phyloP scores from a whole-genome alignment of 2,888 invertebrate genomes.

The Bimastos eiseni region DNA sequence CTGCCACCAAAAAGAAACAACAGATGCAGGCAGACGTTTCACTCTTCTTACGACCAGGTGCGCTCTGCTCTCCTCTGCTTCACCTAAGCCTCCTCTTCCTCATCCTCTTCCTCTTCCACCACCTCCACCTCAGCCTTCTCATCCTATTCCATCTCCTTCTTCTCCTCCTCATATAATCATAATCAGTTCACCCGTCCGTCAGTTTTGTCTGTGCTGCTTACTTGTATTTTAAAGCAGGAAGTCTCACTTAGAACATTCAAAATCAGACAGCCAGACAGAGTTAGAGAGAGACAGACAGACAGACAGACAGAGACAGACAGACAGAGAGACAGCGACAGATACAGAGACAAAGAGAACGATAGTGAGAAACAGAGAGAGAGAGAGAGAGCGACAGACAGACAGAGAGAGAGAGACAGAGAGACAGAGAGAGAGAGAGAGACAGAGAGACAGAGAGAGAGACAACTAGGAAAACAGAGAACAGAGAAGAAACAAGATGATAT shows the following conservation, averaged over 20 bases:
- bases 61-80: background rate
- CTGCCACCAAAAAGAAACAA: background rate
- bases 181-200: background rate
- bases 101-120: too few relatives aligned
- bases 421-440: background rate
- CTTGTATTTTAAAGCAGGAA: background rate
- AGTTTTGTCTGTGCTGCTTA: background rate
- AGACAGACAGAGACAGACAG: slow-evolving; percentile 8
- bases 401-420: background rate
- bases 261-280: background rate
- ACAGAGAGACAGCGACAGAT: background rate
- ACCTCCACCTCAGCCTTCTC: too few relatives aligned
- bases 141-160: background rate
- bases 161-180: background rate
- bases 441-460: background rate
- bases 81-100: background rate
- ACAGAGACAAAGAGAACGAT: background rate
- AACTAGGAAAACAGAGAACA: background rate
- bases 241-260: background rate
- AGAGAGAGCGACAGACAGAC: background rate
- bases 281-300: background rate
- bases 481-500: too few relatives aligned
- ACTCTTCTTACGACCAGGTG: background rate
- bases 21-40: background rate
- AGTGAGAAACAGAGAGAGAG: background rate